phyloP scores from a whole-genome alignment of 2,797 vertebrate species.

The Galagoides demidoff region DNA sequence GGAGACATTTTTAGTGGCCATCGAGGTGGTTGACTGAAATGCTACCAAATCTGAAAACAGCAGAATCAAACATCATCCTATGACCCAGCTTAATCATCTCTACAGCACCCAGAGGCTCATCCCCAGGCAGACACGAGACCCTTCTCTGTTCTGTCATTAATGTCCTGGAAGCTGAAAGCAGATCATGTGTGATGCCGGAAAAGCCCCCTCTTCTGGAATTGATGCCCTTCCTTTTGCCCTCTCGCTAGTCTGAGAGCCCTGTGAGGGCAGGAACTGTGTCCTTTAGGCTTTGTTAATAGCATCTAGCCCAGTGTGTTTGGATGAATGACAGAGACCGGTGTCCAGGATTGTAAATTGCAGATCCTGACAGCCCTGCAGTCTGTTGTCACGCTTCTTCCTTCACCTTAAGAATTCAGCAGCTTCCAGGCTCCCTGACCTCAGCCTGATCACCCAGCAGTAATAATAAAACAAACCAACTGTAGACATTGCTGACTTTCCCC shows the following conservation, averaged over 20 bases:
- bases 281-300: neutral
- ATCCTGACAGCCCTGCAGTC: neutral
- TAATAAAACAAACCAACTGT: neutral
- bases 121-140: accelerated
- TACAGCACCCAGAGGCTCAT: neutral
- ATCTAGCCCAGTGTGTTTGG: neutral
- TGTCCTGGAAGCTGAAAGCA: neutral
- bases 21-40: neutral
- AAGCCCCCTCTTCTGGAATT: neutral
- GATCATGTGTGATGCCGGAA: accelerated
- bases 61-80: neutral
- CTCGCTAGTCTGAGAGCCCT: neutral
- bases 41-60: neutral
- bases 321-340: neutral
- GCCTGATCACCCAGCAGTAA: neutral
- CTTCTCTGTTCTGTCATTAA: neutral
- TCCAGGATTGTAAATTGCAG: neutral
- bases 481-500: neutral
- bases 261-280: accelerated
- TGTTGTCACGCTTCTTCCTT: neutral
- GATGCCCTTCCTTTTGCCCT: neutral
- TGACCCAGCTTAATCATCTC: neutral
- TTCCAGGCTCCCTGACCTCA: neutral
- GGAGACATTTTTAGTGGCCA: conserved; percentile 32
- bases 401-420: neutral